Base-by-base conservation (phyloP, 2,113 vertebrate genomes). In the Istiophorus platypterus region DNA sequence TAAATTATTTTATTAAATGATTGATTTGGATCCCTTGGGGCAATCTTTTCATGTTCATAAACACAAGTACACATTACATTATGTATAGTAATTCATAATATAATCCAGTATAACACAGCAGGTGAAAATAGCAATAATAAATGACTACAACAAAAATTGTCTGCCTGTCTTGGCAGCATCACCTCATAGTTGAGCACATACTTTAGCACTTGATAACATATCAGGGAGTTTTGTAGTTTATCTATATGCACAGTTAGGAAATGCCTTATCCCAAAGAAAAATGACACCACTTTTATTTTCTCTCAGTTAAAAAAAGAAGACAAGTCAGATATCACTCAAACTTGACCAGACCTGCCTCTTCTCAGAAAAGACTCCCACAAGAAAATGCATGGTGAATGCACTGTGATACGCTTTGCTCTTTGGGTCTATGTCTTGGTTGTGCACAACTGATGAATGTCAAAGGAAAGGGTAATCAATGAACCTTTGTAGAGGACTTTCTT, bases 381-480 rank as follows among this genome's bases (percentile, higher is more conserved):
- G 95, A 96, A 95, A 39, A 96, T 95, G 96, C 92, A 95, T 94
- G 95, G 96, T 94, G 96, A 96, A 97, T 96, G 95, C 92, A 92
- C 85, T 37, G 93, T 61, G 90, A 92, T 78, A 78, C 81, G 70
- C 87, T 84, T 84, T 52, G 65, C 89, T 92, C 83, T 78, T 86
- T 76, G 73, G 85, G 80, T 93, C 76, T 77, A 42, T 87, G 86
- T 93, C 84, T 80, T 86, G 94, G 87, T 92, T 86, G 88, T 91
- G 93, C 92, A 91, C 89, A 94, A 95, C 89, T 92, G 91, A 95
- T 93, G 96, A 98, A 98, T 98, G 97, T 98, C 96, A 97, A 97
- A 94, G 93, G 95, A 96, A 79, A 96, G 92, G 93, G 93, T 93
- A 95, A 95, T 95, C 94, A 79, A 94, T 90, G 93, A 95, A 96